These are phyloP conservation scores for Encarsia formosa DNA, from an alignment of 2,888 invertebrate species.

Conservation along the genomic window DNA sequence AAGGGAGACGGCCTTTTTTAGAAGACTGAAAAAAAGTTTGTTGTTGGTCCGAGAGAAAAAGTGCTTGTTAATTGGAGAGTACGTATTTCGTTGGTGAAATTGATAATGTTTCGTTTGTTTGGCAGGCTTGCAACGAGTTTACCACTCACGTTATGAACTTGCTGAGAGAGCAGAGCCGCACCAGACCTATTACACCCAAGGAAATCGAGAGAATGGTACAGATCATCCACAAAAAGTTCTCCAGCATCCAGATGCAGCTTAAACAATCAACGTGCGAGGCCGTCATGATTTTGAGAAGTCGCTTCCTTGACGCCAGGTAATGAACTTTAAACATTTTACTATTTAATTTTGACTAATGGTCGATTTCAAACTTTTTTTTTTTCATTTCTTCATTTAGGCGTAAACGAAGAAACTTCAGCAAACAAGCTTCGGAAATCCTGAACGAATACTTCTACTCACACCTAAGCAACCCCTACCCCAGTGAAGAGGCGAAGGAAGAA, in stretches of 20 bases:
- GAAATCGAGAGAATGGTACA: conserved; percentile 99
- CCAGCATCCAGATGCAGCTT: conserved; percentile 95
- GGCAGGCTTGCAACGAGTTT: conserved; percentile 96
- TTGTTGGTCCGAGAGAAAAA: no score
- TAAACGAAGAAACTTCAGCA: conserved; percentile 98
- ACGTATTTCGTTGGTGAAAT: no score
- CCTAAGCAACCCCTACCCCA: conserved; percentile 98
- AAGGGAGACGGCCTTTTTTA: no score
- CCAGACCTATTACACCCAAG: conserved; percentile 95
- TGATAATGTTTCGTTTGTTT: no score
- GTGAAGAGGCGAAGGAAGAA: conserved; percentile 99
- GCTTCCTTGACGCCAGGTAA: conserved; percentile 68
- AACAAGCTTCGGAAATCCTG: conserved; percentile 98
- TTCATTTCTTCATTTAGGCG: conserved; percentile 54
- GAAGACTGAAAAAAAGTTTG: no score
- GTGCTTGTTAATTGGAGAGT: no score
- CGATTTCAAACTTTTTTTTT: not conserved
- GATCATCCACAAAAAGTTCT: conserved; percentile 97
- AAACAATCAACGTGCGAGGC: conserved; percentile 99
- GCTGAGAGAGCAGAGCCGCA: conserved; percentile 92
- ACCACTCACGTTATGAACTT: conserved; percentile 99
- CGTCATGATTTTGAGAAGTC: conserved; percentile 95
- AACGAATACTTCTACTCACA: conserved; percentile 99
- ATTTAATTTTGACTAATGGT: not conserved
- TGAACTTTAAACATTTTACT: no score